These are phyloP conservation scores for Chiridota heheva DNA, from an alignment of 35 echinoderm and acorn worm genomes.

Conservation along the genomic window DNA sequence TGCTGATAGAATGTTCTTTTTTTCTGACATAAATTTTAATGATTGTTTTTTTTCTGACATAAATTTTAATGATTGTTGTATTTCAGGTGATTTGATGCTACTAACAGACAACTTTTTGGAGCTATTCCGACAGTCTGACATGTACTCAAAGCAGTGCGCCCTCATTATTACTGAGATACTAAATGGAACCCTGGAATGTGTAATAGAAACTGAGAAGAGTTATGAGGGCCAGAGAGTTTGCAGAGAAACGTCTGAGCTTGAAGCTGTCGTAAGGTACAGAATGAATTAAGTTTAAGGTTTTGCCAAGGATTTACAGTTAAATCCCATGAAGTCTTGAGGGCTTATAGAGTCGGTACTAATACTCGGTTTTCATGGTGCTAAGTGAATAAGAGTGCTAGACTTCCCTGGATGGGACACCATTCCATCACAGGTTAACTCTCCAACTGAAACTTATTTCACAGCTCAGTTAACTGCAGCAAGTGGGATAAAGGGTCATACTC, in stretches of 20 bases:
- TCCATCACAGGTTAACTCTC: too few relatives aligned
- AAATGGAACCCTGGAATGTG: constrained; percentile 38
- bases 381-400: too few relatives aligned
- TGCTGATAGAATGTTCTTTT: too few relatives aligned
- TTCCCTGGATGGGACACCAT: too few relatives aligned
- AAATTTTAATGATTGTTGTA: neutral
- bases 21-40: neutral
- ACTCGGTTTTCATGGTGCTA: too few relatives aligned
- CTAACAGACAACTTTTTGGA: constrained; percentile 73
- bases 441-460: neutral
- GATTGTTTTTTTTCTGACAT: neutral
- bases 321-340: neutral
- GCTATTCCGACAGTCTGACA: constrained; percentile 50
- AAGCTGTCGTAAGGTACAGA: neutral
- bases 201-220: neutral
- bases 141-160: constrained; percentile 43
- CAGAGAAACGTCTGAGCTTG: neutral
- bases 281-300: neutral
- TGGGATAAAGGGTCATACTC: too few relatives aligned
- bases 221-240: constrained; percentile 10
- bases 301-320: neutral
- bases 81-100: constrained; percentile 57
- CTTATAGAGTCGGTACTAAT: too few relatives aligned
- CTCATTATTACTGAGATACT: constrained; percentile 82
- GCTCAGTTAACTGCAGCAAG: too few relatives aligned